Percentiles rank a stretch among this genome's conserved stretches.
These are phyloP conservation scores for Cheilosia urbana DNA, from an alignment of 2,888 invertebrate species.

Conservation along the genomic window DNA sequence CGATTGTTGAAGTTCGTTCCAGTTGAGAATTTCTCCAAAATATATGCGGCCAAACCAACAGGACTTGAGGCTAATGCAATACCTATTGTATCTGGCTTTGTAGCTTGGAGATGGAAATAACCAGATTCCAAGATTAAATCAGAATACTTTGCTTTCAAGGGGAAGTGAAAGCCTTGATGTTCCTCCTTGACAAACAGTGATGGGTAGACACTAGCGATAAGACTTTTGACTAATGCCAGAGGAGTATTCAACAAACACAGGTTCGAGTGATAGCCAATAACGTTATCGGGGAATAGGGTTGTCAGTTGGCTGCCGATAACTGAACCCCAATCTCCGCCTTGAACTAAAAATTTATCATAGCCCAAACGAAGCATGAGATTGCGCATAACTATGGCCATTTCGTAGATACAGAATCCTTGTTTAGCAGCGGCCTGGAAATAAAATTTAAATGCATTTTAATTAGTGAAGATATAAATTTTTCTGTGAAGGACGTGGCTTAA, in stretches of 20 bases:
- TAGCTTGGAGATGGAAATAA: conserved; percentile 90
- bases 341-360: conserved; percentile 86
- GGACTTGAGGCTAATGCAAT: conserved; percentile 90
- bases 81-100: conserved; percentile 93
- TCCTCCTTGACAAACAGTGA: conserved; percentile 85
- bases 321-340: conserved; percentile 92
- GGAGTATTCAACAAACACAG: conserved; percentile 83
- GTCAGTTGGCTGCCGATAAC: conserved; percentile 86
- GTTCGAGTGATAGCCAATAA: conserved; percentile 86
- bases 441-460: not conserved
- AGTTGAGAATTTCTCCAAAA: conserved; percentile 92
- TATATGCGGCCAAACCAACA: conserved; percentile 91
- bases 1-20: conserved; percentile 87
- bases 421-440: conserved; percentile 83
- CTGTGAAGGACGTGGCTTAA: not conserved
- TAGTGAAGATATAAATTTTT: not conserved
- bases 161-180: conserved; percentile 81
- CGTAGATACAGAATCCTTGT: conserved; percentile 86
- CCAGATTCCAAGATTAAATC: conserved; percentile 83
- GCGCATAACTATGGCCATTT: conserved; percentile 85
- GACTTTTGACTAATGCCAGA: conserved; percentile 77
- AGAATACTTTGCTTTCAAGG: conserved; percentile 78
- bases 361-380: conserved; percentile 88
- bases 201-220: conserved; percentile 85
- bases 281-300: conserved; percentile 85